Base-by-base conservation (phyloP, 2,113 vertebrate species). In the Barnardius zonarius region DNA sequence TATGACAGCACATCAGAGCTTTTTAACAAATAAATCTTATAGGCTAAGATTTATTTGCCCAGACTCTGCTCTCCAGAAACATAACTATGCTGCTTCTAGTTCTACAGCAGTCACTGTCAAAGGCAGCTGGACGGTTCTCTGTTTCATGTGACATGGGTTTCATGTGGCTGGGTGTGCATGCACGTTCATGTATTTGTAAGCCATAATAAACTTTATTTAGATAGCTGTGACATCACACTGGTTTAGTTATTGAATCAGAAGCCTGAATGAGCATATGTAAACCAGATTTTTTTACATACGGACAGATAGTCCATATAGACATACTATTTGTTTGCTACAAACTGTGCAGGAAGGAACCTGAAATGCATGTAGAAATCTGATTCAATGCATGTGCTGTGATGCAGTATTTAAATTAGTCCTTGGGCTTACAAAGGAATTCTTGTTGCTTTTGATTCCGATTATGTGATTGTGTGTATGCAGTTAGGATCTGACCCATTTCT, bases 71-170 rank as follows among this genome's bases (percentile, higher is more conserved):
- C 30, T 67, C 23, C 18, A 59, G 23, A 52, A 25, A 18, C 33
- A 9, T 4, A 27, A 9, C 28, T 66, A 3, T 16, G 28, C n/a
- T 77, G 49, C 48, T 51, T 51, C 43, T 77, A 3, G 28, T 39
- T 83, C 57, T 51, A 24, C 18, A 83, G 19, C 51, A 25, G 64
- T 59, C 43, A 6, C 54, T 82, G 1, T 24, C 57, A 13, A 0
- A 33, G 69, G 54, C 52, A 82, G 24, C 54, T 41, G 41, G 39
- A 11, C 27, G 22, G 17, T 11, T 44, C n/a, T 51, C 13, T 41
- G 1, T 33, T 35, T 63, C 19, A 1, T 2, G 13, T 20, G 25
- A 3, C 27, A 2, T 1, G 2, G 24, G 23, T 2, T 6, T 18
- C 41, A 20, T 7, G 68, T 4, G 54, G 6, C 62, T 22, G 64